phyloP scores from a whole-genome alignment of 2,888 invertebrate genomes.

The Mystacides longicornis region DNA sequence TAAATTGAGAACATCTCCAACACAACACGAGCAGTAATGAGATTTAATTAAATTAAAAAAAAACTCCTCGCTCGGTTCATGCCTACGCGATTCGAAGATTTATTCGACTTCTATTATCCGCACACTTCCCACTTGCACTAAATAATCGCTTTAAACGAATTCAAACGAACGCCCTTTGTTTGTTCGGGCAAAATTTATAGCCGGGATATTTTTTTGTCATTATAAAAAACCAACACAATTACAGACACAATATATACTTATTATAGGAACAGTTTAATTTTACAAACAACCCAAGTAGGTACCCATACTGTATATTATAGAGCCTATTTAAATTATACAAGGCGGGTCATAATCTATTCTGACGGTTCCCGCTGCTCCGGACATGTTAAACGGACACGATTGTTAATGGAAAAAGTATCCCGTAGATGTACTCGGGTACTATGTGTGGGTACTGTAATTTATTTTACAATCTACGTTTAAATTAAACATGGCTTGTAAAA shows the following conservation, averaged over 20 bases:
- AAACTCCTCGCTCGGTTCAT: too few species aligned
- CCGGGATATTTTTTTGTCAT: not conserved
- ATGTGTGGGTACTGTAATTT: too few species aligned
- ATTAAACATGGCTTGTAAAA: too few species aligned
- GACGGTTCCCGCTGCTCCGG: not conserved
- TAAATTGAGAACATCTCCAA: too few species aligned
- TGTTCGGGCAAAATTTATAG: conserved; percentile 13
- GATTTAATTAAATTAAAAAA: too few species aligned
- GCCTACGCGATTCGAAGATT: not conserved
- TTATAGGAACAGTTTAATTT: not conserved
- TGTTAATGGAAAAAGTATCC: not conserved
- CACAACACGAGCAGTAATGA: too few species aligned
- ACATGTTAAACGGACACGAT: not conserved
- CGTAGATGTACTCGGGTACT: not conserved
- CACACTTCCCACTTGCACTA: not conserved
- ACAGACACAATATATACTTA: not conserved
- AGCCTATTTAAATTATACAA: not conserved
- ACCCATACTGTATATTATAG: not conserved
- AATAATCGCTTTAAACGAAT: not conserved
- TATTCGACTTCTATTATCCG: not conserved
- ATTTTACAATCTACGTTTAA: too few species aligned
- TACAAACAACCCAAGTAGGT: too few species aligned
- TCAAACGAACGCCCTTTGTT: conserved; percentile 14
- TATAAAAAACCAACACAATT: not conserved
- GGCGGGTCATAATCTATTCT: not conserved